Percentiles rank a stretch among this genome's conserved stretches.
These are phyloP conservation scores for Apus apus DNA, from an alignment of 2,113 vertebrate species.

Conservation along the genomic window DNA sequence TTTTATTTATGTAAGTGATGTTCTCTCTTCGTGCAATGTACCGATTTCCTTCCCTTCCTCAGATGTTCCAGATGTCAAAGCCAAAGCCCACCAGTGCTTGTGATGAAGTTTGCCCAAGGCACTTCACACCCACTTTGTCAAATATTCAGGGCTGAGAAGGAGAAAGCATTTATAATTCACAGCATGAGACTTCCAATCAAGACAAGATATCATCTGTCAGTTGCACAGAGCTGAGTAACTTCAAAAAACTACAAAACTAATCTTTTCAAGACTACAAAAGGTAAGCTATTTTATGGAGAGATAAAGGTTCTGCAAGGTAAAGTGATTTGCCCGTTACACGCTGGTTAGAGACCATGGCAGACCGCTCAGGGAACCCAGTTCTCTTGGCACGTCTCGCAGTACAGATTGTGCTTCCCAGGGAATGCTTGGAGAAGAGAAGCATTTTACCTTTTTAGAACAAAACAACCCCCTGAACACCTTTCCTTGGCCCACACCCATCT, in stretches of 20 bases:
- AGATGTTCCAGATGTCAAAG: constrained; percentile 24
- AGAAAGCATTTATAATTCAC: neutral
- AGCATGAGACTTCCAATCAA: constrained; percentile 20
- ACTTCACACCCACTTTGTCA: constrained; percentile 14
- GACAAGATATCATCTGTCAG: constrained; percentile 24
- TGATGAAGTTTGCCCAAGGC: neutral
- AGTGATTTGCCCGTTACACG: neutral
- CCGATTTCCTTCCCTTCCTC: neutral
- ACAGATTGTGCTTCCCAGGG: constrained; percentile 31
- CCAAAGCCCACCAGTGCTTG: constrained; percentile 11
- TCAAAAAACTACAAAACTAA: neutral
- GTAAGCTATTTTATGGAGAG: neutral
- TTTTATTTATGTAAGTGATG: neutral
- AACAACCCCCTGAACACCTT: neutral
- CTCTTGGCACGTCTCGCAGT: neutral
- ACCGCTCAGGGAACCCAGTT: neutral
- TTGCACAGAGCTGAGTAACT: neutral
- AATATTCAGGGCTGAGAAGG: constrained; percentile 3
- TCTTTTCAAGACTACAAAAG: neutral
- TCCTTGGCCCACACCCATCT: neutral
- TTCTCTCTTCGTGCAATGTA: neutral
- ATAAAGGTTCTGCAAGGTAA: neutral
- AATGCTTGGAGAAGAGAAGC: neutral
- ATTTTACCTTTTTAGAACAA: neutral
- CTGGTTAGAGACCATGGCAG: neutral